Base-by-base conservation (phyloP, 2,113 vertebrate species). In the Oncorhynchus masou region DNA sequence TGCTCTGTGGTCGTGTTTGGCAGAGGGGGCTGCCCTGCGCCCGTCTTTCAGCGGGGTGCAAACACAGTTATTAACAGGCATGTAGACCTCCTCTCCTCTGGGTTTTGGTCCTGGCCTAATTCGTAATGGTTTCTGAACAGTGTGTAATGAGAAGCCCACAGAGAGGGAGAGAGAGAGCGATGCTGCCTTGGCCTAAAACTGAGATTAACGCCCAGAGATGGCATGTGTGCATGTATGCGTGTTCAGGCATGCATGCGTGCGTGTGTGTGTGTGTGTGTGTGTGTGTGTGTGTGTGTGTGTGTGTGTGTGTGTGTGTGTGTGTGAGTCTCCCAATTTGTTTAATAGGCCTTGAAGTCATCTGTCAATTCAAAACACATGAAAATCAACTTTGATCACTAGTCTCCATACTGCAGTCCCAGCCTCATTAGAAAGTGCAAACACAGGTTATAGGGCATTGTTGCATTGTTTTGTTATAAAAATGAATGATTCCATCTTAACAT, bases 161-260 rank as follows among this genome's bases (percentile, higher is more conserved):
- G 62, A 67, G 59, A 74, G 54, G 27, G 15, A 74, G 64, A 48
- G 6, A 34, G 39, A 39, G 39, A 74, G 39, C 66, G 25, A 25
- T 8, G 82, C 81, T 81, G 80, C 84, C 81, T 71, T 90, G 91
- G 85, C 90, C 89, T 90, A 89, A 85, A 92, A 92, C 76, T 88
- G 88, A 92, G 90, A 89, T 88, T 88, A 91, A 86, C 87, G 71
- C 83, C 81, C 84, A 90, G 80, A 77, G 91, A 93, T 91, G 85
- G 73, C 81, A 88, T 85, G 91, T 39, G 0, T 39, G 34, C 1
- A 1, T 39, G 6, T 39, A 39, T 34, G 34, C 7, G 34, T 34
- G 34, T 34, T 7, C 34, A 7, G 7, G 34, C 34, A 7, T 34
- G 73, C 81, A 88, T 85, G 91, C 2, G 5, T 8, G 34, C 0